Conservation (phyloP, 2,888 invertebrate genomes). For the Acrobasis consociella region DNA sequence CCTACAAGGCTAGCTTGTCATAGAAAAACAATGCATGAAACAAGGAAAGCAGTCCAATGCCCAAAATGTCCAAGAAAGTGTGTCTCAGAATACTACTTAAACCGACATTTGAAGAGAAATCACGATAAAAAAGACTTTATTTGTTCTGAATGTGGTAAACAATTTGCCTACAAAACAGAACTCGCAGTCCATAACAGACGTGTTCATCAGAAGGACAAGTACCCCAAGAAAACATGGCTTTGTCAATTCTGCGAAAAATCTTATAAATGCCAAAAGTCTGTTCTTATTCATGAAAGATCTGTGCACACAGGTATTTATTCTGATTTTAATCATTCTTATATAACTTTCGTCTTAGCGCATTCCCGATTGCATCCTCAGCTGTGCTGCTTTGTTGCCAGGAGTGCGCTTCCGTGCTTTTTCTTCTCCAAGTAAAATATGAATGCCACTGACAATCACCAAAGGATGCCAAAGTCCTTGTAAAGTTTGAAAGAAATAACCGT, state of each 20-base stretch:
- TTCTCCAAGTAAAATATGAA: too few species aligned
- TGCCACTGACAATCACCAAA: too few species aligned
- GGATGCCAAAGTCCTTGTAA: too few species aligned
- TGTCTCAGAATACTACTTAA: conserved; percentile 56
- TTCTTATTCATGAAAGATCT: conserved; percentile 72
- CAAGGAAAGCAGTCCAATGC: conserved; percentile 54
- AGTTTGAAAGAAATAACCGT: too few species aligned
- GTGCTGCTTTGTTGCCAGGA: too few species aligned
- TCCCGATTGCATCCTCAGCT: too few species aligned
- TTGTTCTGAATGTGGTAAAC: conserved; percentile 62
- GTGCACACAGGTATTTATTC: conserved; percentile 69
- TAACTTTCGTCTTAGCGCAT: too few species aligned
- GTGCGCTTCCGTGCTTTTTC: too few species aligned
- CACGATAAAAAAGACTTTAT: conserved; percentile 60
- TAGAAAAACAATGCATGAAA: conserved; percentile 53
- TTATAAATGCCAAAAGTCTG: conserved; percentile 67
- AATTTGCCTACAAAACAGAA: conserved; percentile 64
- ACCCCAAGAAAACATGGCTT: conserved; percentile 49
- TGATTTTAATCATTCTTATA: too few species aligned
- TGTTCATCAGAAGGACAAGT: conserved; percentile 59
- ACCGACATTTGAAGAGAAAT: conserved; percentile 61
- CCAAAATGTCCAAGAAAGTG: conserved; percentile 58
- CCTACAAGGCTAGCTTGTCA: conserved; percentile 56
- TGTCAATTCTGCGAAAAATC: conserved; percentile 71
- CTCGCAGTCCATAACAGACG: conserved; percentile 57